Conservation (phyloP, 2,888 invertebrate species). For the Cerceris ruficornis region DNA sequence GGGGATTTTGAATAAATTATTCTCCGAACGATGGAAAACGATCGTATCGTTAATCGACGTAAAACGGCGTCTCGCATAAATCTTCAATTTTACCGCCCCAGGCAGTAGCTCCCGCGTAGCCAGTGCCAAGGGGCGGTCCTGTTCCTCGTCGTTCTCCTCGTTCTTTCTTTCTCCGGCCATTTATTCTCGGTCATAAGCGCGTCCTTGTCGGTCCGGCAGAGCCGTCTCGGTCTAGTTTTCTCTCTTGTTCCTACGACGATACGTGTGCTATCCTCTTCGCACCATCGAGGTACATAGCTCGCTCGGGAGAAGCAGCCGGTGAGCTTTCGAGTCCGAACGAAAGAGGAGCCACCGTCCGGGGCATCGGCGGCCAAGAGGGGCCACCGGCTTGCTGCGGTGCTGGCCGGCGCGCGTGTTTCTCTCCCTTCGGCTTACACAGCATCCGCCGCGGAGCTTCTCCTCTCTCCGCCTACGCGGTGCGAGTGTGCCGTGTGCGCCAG, state of each 20-base stretch:
- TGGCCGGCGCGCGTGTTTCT: slow-evolving; percentile 68
- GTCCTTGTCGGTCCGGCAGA: slow-evolving; percentile 35
- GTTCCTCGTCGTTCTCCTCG: slow-evolving; percentile 21
- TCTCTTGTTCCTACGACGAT: slow-evolving; percentile 23
- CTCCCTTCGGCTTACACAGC: slow-evolving; percentile 79
- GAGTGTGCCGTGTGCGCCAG: slow-evolving; percentile 79
- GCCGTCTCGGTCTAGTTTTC: slow-evolving; percentile 8
- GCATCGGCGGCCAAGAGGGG: slow-evolving; percentile 67
- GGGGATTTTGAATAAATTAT: slow-evolving; percentile 31
- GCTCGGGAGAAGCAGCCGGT: slow-evolving; percentile 41
- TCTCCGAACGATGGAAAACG: slow-evolving; percentile 5
- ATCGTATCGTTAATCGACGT: slow-evolving; percentile 36
- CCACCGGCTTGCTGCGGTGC: slow-evolving; percentile 68
- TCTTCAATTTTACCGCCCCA: slow-evolving; percentile 50
- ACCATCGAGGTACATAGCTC: slow-evolving; percentile 26
- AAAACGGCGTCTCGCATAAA: slow-evolving; percentile 42
- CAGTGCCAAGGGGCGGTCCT: slow-evolving; percentile 51
- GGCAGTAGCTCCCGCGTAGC: slow-evolving; percentile 15
- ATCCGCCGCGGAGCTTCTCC: slow-evolving; percentile 78
- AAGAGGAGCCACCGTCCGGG: slow-evolving; percentile 80
- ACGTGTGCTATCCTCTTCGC: slow-evolving; percentile 25
- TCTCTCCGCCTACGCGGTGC: slow-evolving; percentile 80
- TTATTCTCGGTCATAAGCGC: slow-evolving; percentile 27
- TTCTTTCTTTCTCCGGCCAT: slow-evolving; percentile 26
- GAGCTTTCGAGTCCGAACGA: slow-evolving; percentile 72